Evolutionary conservation across 2,113 vertebrate species (phyloP).

Genomic region (Leucopsar rothschildi): DNA sequence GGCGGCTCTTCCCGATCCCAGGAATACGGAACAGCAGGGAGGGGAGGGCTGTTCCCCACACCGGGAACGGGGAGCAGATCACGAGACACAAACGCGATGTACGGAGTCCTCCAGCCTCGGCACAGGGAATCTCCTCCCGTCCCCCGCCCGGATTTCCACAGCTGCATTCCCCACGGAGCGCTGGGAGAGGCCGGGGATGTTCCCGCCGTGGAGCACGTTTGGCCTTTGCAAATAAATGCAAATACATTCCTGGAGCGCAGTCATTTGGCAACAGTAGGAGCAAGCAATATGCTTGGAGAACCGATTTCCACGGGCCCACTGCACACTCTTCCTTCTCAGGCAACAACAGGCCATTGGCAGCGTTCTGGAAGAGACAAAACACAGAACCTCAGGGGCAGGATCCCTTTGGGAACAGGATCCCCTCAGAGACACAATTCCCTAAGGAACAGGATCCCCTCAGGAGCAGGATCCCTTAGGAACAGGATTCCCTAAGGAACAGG

Average conservation of each 20-base stretch:
- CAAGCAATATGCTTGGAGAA: slow-evolving; percentile 82
- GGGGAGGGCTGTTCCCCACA: not conserved
- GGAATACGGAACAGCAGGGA: not conserved
- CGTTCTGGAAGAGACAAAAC: slow-evolving; percentile 31
- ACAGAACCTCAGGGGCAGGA: not conserved
- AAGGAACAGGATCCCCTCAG: accelerated
- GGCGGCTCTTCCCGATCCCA: not conserved
- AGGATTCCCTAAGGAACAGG: accelerated
- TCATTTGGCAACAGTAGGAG: slow-evolving; percentile 57
- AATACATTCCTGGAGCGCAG: slow-evolving; percentile 30
- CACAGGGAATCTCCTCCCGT: not conserved
- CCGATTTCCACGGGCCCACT: slow-evolving; percentile 51
- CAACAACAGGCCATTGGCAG: slow-evolving; percentile 27
- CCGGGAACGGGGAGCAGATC: not conserved
- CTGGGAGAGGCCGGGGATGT: not conserved
- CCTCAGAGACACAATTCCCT: no score
- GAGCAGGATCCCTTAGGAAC: accelerated
- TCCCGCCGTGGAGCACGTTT: not conserved
- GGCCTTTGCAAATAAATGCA: slow-evolving; percentile 65
- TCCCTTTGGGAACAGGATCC: accelerated
- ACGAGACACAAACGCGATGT: not conserved
- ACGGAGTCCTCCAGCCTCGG: not conserved
- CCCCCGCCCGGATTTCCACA: not conserved
- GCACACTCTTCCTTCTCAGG: slow-evolving; percentile 23
- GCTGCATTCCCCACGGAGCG: not conserved